Conservation (phyloP, 2,113 vertebrate species). For the Amia ocellicauda region DNA sequence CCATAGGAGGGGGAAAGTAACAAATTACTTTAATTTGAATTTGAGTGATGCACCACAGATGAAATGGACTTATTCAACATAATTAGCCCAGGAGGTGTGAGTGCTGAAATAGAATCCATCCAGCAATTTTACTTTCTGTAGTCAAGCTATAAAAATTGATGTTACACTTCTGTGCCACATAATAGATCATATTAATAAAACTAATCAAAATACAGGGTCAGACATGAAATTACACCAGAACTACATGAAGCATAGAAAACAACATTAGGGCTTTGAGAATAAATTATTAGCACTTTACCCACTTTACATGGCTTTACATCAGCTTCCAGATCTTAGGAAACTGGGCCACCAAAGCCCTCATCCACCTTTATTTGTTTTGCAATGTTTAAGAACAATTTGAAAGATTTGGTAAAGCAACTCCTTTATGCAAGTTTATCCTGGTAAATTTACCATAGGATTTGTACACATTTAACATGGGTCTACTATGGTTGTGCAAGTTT, state of each 20-base stretch:
- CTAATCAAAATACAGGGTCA: neutral
- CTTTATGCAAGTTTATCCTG: too few species aligned
- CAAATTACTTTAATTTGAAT: neutral
- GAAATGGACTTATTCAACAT: neutral
- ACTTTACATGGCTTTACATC: neutral
- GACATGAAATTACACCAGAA: constrained; percentile 1
- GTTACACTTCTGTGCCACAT: constrained; percentile 1
- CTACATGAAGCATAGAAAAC: neutral
- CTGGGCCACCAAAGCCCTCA: neutral
- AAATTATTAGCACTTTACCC: neutral
- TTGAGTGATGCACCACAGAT: neutral
- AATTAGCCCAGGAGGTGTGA: neutral
- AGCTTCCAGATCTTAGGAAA: neutral
- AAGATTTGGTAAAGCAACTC: too few species aligned
- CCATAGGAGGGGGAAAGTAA: too few species aligned
- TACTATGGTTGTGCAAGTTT: too few species aligned
- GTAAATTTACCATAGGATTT: too few species aligned
- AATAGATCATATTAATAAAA: constrained; percentile 5
- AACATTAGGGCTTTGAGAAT: neutral
- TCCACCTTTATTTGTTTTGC: too few species aligned
- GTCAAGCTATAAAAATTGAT: neutral
- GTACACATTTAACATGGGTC: too few species aligned
- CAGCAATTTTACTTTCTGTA: constrained; percentile 5
- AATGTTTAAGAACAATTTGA: too few species aligned
- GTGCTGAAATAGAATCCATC: constrained; percentile 4